phyloP scores from a whole-genome alignment of 2,888 invertebrate genomes.

The Dynastes tityus region DNA sequence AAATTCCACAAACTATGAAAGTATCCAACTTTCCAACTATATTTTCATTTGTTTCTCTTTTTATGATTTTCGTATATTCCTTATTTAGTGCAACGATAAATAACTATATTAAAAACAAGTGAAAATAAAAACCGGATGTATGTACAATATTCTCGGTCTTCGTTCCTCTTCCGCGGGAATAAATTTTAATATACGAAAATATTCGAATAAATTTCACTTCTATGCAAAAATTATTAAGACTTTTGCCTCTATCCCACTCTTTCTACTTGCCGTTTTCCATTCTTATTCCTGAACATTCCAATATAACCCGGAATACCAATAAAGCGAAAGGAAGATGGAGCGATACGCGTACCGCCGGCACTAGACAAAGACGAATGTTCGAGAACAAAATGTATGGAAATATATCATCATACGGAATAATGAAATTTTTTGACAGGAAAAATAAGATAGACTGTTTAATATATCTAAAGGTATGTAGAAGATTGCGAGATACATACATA shows the following conservation, averaged over 20 bases:
- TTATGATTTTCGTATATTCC: not conserved
- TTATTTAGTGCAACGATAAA: conserved; percentile 21
- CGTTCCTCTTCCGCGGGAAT: conserved; percentile 16
- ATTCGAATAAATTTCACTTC: conserved; percentile 48
- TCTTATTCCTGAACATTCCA: conserved; percentile 48
- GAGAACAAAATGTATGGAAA: conserved; percentile 61
- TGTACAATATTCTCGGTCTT: conserved; percentile 4
- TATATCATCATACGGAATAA: conserved; percentile 69
- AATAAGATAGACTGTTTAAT: conserved; percentile 69
- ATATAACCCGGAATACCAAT: conserved; percentile 52
- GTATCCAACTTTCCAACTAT: not conserved
- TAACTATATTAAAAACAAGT: conserved; percentile 32
- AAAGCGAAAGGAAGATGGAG: conserved; percentile 37
- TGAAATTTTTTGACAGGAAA: conserved; percentile 68
- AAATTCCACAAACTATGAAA: not conserved
- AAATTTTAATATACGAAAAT: conserved; percentile 48
- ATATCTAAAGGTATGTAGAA: conserved; percentile 66
- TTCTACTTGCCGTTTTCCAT: not conserved
- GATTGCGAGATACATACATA: conserved; percentile 69
- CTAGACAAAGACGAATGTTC: conserved; percentile 52
- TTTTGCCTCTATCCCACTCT: conserved; percentile 29
- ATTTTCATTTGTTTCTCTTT: not conserved
- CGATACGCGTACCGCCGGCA: not conserved
- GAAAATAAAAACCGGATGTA: conserved; percentile 28
- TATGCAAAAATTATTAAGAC: conserved; percentile 48